These are phyloP conservation scores for Petrocephalus zakoni DNA, from an alignment of 2,113 vertebrate genomes.

Conservation along the genomic window DNA sequence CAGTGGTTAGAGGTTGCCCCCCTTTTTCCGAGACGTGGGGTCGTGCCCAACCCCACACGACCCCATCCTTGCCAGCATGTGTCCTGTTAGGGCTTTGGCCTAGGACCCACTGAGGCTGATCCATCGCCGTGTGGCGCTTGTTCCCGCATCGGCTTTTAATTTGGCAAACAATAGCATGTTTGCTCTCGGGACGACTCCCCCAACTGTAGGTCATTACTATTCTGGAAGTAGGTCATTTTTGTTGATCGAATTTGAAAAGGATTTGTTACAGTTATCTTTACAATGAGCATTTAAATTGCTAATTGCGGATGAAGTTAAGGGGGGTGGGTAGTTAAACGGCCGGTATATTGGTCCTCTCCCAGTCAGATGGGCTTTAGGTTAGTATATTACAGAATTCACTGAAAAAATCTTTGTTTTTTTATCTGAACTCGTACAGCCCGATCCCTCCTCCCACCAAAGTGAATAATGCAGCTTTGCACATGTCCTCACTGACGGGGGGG, in stretches of 20 bases:
- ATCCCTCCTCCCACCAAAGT: neutral
- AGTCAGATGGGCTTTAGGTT: neutral
- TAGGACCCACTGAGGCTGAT: neutral
- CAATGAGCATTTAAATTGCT: neutral
- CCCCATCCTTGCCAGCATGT: neutral
- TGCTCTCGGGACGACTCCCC: neutral
- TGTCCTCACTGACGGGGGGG: neutral
- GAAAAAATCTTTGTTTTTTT: neutral
- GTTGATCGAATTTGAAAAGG: neutral
- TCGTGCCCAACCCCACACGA: neutral
- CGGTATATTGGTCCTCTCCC: neutral
- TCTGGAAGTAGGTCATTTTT: neutral
- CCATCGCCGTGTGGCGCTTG: neutral
- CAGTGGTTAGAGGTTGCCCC: neutral
- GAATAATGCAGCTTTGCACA: neutral
- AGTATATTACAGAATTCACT: neutral
- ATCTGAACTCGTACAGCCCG: neutral
- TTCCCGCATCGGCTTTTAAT: neutral
- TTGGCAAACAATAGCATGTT: neutral
- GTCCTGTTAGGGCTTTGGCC: neutral
- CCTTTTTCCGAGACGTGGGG: neutral
- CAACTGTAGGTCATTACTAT: neutral
- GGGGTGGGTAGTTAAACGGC: neutral
- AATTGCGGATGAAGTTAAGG: neutral
- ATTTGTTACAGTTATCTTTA: neutral